Conservation (phyloP, 2,797 vertebrate genomes). For the Capromys pilorides region DNA sequence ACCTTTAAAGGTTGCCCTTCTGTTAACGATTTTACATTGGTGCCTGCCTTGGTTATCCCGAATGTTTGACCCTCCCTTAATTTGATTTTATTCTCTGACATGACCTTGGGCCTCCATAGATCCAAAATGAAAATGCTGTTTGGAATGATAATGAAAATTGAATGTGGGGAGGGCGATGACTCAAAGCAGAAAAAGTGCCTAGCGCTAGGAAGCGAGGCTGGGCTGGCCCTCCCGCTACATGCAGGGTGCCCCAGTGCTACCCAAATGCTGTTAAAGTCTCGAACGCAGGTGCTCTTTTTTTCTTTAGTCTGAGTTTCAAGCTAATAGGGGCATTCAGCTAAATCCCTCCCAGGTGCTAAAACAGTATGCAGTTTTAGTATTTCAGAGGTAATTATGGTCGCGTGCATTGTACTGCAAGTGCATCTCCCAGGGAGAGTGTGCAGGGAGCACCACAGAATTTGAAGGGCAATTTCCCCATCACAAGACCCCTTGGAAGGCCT, state of each 20-base stretch:
- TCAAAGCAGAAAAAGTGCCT: background rate
- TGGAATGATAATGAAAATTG: conserved; percentile 16
- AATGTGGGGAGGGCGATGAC: background rate
- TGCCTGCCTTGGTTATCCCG: background rate
- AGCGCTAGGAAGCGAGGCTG: background rate
- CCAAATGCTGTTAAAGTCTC: conserved; percentile 65
- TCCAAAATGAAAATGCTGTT: conserved; percentile 45
- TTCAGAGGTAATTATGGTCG: conserved; percentile 75
- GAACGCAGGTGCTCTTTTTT: conserved; percentile 72
- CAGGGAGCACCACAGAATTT: background rate
- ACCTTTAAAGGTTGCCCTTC: background rate
- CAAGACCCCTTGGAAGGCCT: conserved; percentile 37
- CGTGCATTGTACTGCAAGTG: background rate
- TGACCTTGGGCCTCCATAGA: conserved; percentile 57
- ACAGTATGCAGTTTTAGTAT: conserved; percentile 65
- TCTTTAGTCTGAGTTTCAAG: conserved; percentile 62
- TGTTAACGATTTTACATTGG: background rate
- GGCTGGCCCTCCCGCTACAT: background rate
- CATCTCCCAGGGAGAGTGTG: conserved; percentile 57
- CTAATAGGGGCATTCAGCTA: conserved; percentile 73
- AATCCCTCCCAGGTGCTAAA: conserved; percentile 74
- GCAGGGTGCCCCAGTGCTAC: background rate
- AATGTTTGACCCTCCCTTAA: conserved; percentile 54
- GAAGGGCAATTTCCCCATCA: conserved; percentile 26
- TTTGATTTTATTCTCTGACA: conserved; percentile 70